phyloP scores from a whole-genome alignment of 2,113 vertebrate species.

The Ranitomeya imitator region DNA sequence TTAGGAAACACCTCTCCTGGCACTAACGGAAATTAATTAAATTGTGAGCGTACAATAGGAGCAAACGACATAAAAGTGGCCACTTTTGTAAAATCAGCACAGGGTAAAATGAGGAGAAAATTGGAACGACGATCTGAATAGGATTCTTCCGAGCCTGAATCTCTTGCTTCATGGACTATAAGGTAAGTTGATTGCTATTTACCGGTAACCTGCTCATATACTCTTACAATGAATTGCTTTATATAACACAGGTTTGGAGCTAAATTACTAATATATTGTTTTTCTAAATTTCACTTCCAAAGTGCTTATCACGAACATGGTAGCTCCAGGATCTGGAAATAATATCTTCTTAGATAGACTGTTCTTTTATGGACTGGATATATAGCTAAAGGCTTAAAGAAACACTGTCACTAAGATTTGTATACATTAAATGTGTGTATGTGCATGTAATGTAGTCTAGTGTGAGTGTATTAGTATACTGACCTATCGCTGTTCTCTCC shows the following conservation, averaged over 20 bases:
- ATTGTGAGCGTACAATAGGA: neutral
- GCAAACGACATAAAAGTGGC: neutral
- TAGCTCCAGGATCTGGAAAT: neutral
- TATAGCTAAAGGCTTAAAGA: neutral
- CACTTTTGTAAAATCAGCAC: neutral
- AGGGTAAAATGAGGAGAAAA: neutral
- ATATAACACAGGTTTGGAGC: neutral
- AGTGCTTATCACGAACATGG: neutral
- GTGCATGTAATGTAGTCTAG: too few relatives aligned
- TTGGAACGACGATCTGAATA: neutral
- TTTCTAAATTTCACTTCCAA: neutral
- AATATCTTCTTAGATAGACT: neutral
- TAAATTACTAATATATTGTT: neutral
- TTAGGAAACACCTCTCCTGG: neutral
- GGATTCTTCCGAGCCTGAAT: neutral
- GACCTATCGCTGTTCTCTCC: too few relatives aligned
- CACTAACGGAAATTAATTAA: neutral
- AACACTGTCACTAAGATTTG: too few relatives aligned
- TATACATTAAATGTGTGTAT: too few relatives aligned
- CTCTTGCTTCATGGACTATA: neutral
- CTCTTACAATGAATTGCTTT: neutral
- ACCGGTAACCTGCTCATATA: neutral
- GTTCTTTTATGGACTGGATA: neutral
- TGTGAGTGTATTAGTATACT: too few relatives aligned
- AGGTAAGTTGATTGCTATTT: neutral